Conservation (phyloP, 2,888 invertebrate species). For the Nezara viridula region DNA sequence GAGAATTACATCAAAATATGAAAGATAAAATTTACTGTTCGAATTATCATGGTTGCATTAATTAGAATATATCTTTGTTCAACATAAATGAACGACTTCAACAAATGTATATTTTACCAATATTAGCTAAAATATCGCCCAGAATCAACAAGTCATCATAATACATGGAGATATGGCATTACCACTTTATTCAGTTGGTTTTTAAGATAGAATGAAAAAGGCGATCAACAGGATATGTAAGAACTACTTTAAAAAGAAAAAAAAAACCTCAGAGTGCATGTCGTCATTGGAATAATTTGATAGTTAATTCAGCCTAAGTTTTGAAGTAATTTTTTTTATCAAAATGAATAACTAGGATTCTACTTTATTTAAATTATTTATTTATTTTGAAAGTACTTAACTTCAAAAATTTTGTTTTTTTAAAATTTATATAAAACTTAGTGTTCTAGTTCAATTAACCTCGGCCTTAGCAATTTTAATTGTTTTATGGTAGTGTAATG, state of each 20-base stretch:
- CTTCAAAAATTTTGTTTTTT: too few species aligned
- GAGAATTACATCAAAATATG: background rate
- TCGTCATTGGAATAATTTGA: constrained; percentile 28
- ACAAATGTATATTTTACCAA: background rate
- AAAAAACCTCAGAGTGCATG: constrained; percentile 24
- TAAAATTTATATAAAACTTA: too few species aligned
- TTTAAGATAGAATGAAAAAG: constrained; percentile 39
- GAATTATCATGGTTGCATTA: background rate
- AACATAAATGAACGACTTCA: background rate
- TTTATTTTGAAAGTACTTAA: background rate
- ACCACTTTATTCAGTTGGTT: constrained; percentile 4
- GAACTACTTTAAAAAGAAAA: constrained; percentile 42
- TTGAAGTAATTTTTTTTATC: constrained; percentile 28
- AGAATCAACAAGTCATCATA: background rate
- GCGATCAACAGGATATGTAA: constrained; percentile 34
- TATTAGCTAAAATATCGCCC: background rate
- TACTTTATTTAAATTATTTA: background rate
- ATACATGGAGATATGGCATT: background rate
- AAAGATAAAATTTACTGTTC: background rate
- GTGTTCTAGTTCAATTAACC: background rate
- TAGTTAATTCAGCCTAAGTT: constrained; percentile 11
- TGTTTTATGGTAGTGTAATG: background rate
- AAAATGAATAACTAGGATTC: constrained; percentile 21
- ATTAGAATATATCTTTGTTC: background rate
- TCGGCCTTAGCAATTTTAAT: background rate